Percentiles rank a stretch among this genome's conserved stretches.
phyloP scores from a whole-genome alignment of 1,140 invertebrate species.

The Neodiprion fabricii region DNA sequence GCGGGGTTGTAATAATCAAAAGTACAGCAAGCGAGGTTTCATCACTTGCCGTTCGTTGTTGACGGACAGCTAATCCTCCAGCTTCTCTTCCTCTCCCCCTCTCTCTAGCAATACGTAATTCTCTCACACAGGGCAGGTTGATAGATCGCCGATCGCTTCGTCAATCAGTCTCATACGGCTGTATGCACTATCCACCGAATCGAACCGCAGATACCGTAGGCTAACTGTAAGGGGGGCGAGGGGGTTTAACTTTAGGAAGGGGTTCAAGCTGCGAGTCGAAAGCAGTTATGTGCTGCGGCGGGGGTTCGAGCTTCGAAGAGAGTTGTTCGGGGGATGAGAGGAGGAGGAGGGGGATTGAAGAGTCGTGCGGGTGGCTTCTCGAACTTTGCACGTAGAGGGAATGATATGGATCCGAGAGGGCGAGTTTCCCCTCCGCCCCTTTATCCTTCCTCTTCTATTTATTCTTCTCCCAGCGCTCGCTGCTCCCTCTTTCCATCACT shows the following conservation, averaged over 20 bases:
- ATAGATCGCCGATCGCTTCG: not conserved
- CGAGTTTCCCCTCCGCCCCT: conserved; percentile 10
- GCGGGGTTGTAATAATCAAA: too few species aligned
- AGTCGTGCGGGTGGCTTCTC: not conserved
- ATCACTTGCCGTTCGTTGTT: too few species aligned
- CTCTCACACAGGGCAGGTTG: too few species aligned
- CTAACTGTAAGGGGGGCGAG: not conserved
- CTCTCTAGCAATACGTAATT: too few species aligned
- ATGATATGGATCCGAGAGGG: not conserved
- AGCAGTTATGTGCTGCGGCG: not conserved
- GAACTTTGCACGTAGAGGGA: not conserved
- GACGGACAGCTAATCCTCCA: too few species aligned
- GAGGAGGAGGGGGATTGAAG: not conserved
- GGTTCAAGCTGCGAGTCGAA: not conserved
- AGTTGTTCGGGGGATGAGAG: not conserved
- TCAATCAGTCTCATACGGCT: not conserved
- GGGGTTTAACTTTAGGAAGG: not conserved
- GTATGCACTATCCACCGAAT: too few species aligned
- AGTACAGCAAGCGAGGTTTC: too few species aligned
- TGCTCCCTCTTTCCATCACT: not conserved
- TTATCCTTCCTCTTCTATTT: not conserved
- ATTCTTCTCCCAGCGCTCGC: not conserved
- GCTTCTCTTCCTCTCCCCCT: too few species aligned
- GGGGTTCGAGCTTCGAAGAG: not conserved
- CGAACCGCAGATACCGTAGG: too few species aligned